A percentile compares a stretch with the other conserved stretches of the same genome.
These are phyloP conservation scores for Vireo griseus DNA, from an alignment of 2,797 vertebrate species.

Conservation along the genomic window DNA sequence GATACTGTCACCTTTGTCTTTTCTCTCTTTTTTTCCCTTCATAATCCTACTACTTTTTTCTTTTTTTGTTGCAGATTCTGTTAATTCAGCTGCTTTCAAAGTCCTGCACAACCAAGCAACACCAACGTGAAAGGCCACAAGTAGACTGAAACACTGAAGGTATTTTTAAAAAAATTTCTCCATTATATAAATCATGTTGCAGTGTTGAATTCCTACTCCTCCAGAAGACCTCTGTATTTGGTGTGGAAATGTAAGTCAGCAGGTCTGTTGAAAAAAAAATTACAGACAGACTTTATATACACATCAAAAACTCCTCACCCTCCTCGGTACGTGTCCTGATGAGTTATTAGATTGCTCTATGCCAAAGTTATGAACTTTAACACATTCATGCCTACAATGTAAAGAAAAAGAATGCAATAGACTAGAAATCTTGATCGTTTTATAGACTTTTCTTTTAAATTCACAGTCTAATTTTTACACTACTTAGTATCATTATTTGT, in stretches of 20 bases:
- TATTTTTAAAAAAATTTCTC: neutral
- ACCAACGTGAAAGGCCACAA: neutral
- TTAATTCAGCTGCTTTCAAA: neutral
- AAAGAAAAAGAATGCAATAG: neutral
- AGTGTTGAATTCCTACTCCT: neutral
- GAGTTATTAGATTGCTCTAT: neutral
- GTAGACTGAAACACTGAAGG: neutral
- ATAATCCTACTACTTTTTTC: neutral
- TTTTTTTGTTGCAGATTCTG: neutral
- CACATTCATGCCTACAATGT: neutral
- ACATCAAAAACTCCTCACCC: neutral
- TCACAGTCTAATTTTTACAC: neutral
- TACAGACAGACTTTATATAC: neutral
- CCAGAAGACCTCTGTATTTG: slow-evolving; percentile 21
- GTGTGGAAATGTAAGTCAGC: slow-evolving; percentile 11
- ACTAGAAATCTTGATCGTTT: neutral
- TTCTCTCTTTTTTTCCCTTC: neutral
- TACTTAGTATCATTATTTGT: neutral
- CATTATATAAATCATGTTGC: neutral
- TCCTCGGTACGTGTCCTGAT: neutral
- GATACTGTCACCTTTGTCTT: neutral
- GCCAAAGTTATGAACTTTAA: neutral
- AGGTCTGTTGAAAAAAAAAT: neutral
- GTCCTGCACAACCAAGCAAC: neutral
- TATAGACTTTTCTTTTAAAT: neutral